phyloP scores from a whole-genome alignment of 2,797 vertebrate genomes.

The Danio tinwini region DNA sequence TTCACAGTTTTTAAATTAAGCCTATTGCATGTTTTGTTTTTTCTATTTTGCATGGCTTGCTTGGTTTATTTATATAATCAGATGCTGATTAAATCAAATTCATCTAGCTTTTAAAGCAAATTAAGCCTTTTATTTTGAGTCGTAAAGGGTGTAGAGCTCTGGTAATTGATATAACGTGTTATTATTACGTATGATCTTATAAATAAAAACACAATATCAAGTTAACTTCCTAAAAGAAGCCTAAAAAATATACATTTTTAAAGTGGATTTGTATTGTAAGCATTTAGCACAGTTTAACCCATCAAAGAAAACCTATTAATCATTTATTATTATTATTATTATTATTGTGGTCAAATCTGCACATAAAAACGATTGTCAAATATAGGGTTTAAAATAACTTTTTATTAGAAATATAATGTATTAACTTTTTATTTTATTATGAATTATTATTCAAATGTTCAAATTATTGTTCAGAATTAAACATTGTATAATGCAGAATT shows the following conservation, averaged over 20 bases:
- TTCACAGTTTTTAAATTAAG: background rate
- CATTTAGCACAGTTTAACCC: background rate
- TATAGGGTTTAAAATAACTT: no score
- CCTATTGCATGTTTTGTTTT: background rate
- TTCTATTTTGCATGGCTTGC: constrained; percentile 7
- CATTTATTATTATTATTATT: no score
- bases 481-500: no score
- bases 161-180: background rate
- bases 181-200: no score
- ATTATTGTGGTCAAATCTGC: no score
- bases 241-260: no score
- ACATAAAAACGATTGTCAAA: no score
- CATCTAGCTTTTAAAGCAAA: background rate
- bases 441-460: no score
- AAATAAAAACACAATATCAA: background rate
- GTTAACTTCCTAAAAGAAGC: background rate
- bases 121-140: background rate
- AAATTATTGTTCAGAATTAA: no score
- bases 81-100: background rate
- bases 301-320: no score
- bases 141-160: background rate
- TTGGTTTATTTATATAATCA: background rate
- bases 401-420: no score
- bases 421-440: no score
- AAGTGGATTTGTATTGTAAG: background rate